phyloP scores from a whole-genome alignment of 2,888 invertebrate genomes.

The Xestia c-nigrum region DNA sequence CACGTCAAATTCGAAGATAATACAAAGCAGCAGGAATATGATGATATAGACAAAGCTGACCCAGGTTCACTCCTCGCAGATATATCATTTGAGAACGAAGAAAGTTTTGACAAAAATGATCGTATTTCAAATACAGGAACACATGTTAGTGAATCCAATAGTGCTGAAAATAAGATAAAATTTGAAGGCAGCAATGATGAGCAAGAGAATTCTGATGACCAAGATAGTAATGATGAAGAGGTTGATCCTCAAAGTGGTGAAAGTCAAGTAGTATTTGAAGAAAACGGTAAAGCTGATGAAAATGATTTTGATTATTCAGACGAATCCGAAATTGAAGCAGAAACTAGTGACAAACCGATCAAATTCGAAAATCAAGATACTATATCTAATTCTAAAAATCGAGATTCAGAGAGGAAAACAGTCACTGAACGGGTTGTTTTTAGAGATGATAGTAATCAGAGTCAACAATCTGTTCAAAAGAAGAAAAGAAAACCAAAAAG shows the following conservation, averaged over 20 bases:
- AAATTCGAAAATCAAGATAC: conserved; percentile 45
- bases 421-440: conserved; percentile 38
- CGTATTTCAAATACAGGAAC: background rate
- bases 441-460: conserved; percentile 57
- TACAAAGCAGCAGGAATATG: background rate
- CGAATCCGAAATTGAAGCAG: conserved; percentile 15
- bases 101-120: conserved; percentile 34
- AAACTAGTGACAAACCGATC: conserved; percentile 23
- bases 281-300: conserved; percentile 7
- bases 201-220: background rate
- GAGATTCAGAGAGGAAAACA: background rate
- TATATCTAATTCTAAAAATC: background rate
- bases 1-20: conserved; percentile 49
- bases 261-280: conserved; percentile 36
- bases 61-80: background rate
- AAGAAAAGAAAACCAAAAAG: conserved; percentile 71
- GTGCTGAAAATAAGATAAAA: conserved; percentile 40
- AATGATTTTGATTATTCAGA: conserved; percentile 18
- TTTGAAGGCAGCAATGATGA: conserved; percentile 63
- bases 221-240: background rate
- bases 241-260: background rate
- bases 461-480: conserved; percentile 60
- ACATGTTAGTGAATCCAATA: background rate
- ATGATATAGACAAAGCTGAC: conserved; percentile 1
- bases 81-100: conserved; percentile 23